Percentiles rank a stretch among this genome's conserved stretches.
These are phyloP conservation scores for Pachyseris speciosa DNA, from an alignment of 64 coral and sea anemone genomes.

Conservation along the genomic window DNA sequence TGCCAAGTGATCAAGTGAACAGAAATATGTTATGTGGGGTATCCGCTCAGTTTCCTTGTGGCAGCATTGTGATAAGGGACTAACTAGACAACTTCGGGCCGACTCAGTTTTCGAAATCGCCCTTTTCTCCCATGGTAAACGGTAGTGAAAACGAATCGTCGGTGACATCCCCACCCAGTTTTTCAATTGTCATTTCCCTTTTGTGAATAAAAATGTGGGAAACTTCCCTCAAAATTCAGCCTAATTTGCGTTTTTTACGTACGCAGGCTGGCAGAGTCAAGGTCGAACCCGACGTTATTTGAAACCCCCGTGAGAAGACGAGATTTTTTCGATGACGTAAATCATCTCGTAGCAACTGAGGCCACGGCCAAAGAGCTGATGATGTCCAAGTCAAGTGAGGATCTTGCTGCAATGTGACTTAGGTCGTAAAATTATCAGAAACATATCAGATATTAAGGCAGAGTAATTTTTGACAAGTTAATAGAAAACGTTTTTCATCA, in stretches of 20 bases:
- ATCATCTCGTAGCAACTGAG: slow-evolving; percentile 45
- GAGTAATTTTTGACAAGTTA: background rate
- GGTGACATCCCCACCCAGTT: no score
- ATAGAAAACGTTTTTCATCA: no score
- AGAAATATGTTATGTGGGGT: no score
- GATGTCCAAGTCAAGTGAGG: slow-evolving; percentile 64
- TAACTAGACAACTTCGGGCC: no score
- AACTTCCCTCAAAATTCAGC: background rate
- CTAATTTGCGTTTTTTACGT: background rate
- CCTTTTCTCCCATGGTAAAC: no score
- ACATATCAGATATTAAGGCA: background rate
- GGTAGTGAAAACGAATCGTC: no score
- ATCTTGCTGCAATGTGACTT: slow-evolving; percentile 50
- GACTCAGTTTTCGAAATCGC: no score
- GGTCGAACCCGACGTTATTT: slow-evolving; percentile 66
- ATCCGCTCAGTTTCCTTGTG: no score
- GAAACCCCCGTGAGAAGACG: slow-evolving; percentile 70
- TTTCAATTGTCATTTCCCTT: no score
- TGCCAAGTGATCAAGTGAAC: no score
- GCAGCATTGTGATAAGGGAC: no score
- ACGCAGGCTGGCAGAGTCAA: slow-evolving; percentile 78
- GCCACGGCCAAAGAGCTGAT: slow-evolving; percentile 61
- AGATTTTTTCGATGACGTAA: slow-evolving; percentile 70
- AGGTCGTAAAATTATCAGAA: background rate
- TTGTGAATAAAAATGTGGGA: no score